phyloP scores from a whole-genome alignment of 2,797 vertebrate species.

The Gallinago nigripennis region DNA sequence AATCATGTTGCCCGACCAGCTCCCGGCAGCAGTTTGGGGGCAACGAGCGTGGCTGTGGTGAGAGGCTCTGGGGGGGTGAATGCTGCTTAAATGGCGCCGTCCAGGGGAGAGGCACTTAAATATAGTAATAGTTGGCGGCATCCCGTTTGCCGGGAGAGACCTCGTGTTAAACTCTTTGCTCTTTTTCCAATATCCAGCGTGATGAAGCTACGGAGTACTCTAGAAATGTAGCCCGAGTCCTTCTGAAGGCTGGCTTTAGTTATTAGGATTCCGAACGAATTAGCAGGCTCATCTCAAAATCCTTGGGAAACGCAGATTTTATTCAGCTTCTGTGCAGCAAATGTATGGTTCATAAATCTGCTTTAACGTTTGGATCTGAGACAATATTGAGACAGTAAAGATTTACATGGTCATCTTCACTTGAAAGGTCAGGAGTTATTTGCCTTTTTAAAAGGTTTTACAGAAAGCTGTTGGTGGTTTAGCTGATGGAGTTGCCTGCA shows the following conservation, averaged over 20 bases:
- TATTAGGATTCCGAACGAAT: background rate
- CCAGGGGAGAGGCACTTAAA: background rate
- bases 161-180: background rate
- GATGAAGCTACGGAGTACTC: background rate
- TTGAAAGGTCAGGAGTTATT: background rate
- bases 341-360: background rate
- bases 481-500: background rate
- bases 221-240: background rate
- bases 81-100: background rate
- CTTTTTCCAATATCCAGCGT: accelerated
- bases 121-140: accelerated
- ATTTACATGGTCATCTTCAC: background rate
- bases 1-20: accelerated
- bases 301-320: background rate
- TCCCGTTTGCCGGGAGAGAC: background rate
- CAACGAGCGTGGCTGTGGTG: background rate
- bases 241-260: background rate
- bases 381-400: background rate
- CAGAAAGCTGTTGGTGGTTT: background rate
- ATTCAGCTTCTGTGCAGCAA: background rate
- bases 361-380: background rate
- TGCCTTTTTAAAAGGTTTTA: background rate
- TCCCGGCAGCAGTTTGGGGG: background rate
- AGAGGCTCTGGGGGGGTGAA: accelerated
- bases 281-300: background rate